A percentile compares a stretch with the other conserved stretches of the same genome.
These are phyloP conservation scores for Delia radicum DNA, from an alignment of 1,140 invertebrate species.

Conservation along the genomic window DNA sequence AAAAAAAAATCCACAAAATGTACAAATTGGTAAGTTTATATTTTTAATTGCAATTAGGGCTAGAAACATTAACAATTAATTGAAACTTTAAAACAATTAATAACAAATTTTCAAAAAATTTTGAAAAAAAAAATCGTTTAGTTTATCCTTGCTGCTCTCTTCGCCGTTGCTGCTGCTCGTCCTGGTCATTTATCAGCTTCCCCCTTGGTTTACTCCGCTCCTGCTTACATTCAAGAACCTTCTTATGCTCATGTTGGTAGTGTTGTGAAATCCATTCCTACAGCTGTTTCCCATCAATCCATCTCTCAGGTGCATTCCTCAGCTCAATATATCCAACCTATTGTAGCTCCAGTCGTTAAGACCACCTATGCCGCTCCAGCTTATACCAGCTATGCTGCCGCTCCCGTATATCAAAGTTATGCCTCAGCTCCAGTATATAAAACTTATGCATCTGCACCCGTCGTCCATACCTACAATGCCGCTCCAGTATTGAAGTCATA, in stretches of 20 bases:
- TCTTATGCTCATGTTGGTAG: slow-evolving; percentile 44
- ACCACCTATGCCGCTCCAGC: slow-evolving; percentile 30
- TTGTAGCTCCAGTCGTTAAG: slow-evolving; percentile 32
- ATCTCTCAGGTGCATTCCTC: slow-evolving; percentile 46
- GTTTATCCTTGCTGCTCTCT: slow-evolving; percentile 63
- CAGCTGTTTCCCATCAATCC: slow-evolving; percentile 58
- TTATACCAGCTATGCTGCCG: slow-evolving; percentile 28
- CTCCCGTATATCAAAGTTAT: slow-evolving; percentile 27
- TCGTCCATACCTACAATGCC: slow-evolving; percentile 38
- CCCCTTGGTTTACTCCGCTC: slow-evolving; percentile 45
- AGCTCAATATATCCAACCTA: slow-evolving; percentile 19
- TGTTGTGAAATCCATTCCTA: slow-evolving; percentile 52
- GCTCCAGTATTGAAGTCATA: slow-evolving; percentile 31
- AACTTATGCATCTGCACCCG: slow-evolving; percentile 31
- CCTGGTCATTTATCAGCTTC: slow-evolving; percentile 56
- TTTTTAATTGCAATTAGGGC: not conserved
- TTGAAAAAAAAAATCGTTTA: slow-evolving; percentile 28
- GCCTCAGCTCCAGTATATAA: slow-evolving; percentile 17
- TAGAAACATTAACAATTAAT: too few relatives aligned
- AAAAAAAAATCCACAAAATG: slow-evolving; percentile 43
- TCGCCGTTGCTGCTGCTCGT: slow-evolving; percentile 61
- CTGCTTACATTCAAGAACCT: slow-evolving; percentile 40
- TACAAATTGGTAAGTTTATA: slow-evolving; percentile 55
- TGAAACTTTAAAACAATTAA: not conserved
- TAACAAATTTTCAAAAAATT: not conserved